These are phyloP conservation scores for Emys orbicularis DNA, from an alignment of 2,797 vertebrate species.

Conservation along the genomic window DNA sequence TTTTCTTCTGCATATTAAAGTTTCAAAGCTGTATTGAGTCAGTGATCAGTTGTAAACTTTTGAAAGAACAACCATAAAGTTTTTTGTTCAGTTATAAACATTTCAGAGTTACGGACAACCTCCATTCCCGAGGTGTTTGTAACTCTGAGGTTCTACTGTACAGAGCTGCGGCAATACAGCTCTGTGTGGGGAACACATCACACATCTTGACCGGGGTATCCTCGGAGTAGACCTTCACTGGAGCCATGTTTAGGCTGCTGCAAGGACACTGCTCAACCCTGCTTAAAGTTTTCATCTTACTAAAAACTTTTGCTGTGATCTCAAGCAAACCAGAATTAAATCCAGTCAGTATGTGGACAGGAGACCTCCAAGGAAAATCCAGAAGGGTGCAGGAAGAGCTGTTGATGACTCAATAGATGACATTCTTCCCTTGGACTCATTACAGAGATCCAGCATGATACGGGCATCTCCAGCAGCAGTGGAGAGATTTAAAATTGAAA, in stretches of 20 bases:
- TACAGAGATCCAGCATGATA: not conserved
- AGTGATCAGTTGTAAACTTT: too few relatives aligned
- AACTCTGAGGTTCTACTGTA: too few relatives aligned
- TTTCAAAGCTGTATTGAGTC: too few relatives aligned
- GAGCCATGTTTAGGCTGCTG: accelerated
- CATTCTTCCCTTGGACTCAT: not conserved
- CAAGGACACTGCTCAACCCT: not conserved
- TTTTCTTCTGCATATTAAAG: too few relatives aligned
- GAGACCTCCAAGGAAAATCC: not conserved
- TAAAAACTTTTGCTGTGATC: not conserved
- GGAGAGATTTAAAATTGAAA: not conserved
- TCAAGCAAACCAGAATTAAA: not conserved
- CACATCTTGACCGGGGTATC: not conserved
- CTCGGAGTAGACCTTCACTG: not conserved
- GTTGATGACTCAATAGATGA: not conserved
- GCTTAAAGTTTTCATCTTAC: not conserved
- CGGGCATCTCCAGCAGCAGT: not conserved
- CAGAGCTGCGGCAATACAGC: not conserved
- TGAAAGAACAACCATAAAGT: too few relatives aligned
- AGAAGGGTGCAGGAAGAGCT: not conserved
- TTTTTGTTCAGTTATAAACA: too few relatives aligned
- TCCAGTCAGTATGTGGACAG: not conserved
- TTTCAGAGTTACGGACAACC: too few relatives aligned
- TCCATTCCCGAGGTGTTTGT: too few relatives aligned
- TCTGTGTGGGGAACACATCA: not conserved